Percentiles rank a stretch among this genome's conserved stretches.
Evolutionary conservation across 2,888 invertebrate species (phyloP).

Genomic region (Choreutis nemorana): DNA sequence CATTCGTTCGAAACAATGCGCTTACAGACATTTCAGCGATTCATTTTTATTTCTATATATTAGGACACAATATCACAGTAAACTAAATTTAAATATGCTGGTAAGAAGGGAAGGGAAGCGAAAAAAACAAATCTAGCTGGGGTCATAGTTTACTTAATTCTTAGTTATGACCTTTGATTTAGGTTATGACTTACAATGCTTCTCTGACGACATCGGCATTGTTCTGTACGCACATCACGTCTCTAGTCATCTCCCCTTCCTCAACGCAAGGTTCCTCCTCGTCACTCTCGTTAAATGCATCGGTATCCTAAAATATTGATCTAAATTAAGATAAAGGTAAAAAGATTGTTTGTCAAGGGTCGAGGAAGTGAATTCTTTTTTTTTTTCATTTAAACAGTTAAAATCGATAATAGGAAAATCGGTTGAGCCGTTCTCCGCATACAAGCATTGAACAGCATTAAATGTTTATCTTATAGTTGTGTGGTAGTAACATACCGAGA

Average conservation of each 20-base stretch:
- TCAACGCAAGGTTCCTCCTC: conserved; percentile 55
- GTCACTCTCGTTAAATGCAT: conserved; percentile 41
- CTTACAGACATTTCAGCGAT: too few species aligned
- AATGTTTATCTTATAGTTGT: conserved; percentile 1
- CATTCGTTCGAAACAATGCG: too few species aligned
- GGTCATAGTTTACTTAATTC: background rate
- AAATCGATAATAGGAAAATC: too few species aligned
- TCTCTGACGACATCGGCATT: conserved; percentile 63
- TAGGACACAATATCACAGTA: background rate
- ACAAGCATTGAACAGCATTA: too few species aligned
- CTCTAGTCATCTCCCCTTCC: conserved; percentile 52
- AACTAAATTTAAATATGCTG: background rate
- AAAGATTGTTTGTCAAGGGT: too few species aligned
- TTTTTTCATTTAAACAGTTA: too few species aligned
- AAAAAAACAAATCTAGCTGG: background rate
- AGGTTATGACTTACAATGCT: conserved; percentile 49
- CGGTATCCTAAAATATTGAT: conserved; percentile 29
- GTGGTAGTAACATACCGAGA: conserved; percentile 36
- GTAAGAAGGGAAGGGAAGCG: background rate
- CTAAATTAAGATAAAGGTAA: too few species aligned
- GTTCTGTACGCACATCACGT: conserved; percentile 68
- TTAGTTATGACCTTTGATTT: background rate
- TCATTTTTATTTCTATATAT: too few species aligned
- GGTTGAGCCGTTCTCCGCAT: too few species aligned
- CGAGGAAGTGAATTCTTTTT: too few species aligned